These are phyloP conservation scores for Drosophila melanica DNA, from an alignment of 1,140 invertebrate genomes.

Conservation along the genomic window DNA sequence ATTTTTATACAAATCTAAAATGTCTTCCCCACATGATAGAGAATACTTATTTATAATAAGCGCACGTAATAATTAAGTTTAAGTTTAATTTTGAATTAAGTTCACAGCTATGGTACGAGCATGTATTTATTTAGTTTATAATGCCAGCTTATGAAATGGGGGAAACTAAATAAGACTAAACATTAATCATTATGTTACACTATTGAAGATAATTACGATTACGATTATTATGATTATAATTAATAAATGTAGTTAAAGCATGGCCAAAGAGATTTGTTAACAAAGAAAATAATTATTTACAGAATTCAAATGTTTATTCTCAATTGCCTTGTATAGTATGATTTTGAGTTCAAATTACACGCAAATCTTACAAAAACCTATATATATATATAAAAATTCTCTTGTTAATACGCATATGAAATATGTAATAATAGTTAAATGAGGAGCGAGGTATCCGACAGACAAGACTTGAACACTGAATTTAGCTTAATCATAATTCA, in stretches of 20 bases:
- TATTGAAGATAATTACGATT: conserved; percentile 21
- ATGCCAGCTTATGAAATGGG: conserved; percentile 45
- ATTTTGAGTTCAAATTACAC: conserved; percentile 16
- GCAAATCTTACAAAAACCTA: neutral
- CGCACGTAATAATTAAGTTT: conserved; percentile 9
- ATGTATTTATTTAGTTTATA: conserved; percentile 52
- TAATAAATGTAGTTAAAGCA: conserved; percentile 51
- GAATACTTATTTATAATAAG: conserved; percentile 13
- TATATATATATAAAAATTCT: conserved; percentile 18
- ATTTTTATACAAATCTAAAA: conserved; percentile 53
- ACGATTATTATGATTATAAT: conserved; percentile 13
- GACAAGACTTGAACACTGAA: conserved; percentile 76
- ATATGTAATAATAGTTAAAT: conserved; percentile 33
- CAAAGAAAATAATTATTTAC: conserved; percentile 54
- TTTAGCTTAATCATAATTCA: conserved; percentile 67
- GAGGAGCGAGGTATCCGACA: conserved; percentile 42
- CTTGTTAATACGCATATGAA: conserved; percentile 43
- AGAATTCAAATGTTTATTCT: conserved; percentile 17
- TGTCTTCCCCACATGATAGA: conserved; percentile 50
- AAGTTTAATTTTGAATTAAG: conserved; percentile 3
- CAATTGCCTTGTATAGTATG: conserved; percentile 39
- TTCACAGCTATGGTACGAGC: conserved; percentile 5
- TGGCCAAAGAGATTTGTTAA: conserved; percentile 80
- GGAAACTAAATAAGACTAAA: conserved; percentile 49
- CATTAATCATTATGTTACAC: conserved; percentile 37